Percentiles rank a stretch among this genome's conserved stretches.
Evolutionary conservation across 2,113 vertebrate species (phyloP).

Genomic region (Hyperopisus bebe): DNA sequence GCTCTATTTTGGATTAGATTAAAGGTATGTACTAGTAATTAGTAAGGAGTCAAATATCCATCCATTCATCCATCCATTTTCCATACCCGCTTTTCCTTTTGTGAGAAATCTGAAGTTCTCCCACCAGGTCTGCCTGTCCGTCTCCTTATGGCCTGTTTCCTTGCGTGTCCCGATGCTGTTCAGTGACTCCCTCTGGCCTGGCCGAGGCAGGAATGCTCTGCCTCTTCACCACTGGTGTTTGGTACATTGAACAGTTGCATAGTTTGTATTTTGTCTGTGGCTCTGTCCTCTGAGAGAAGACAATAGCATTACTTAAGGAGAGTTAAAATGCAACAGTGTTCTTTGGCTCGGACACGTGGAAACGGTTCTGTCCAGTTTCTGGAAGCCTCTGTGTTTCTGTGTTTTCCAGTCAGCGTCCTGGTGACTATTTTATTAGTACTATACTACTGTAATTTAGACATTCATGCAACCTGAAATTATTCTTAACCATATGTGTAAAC

Average conservation of each 20-base stretch:
- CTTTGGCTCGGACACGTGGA: not conserved
- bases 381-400: not conserved
- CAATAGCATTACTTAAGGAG: slow-evolving; percentile 21
- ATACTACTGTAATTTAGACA: slow-evolving; percentile 14
- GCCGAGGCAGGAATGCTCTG: not conserved
- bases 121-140: not conserved
- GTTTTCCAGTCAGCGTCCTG: not conserved
- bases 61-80: not conserved
- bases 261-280: slow-evolving; percentile 21
- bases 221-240: slow-evolving; percentile 12
- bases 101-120: not conserved
- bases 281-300: not conserved
- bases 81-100: not conserved
- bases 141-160: not conserved
- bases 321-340: not conserved
- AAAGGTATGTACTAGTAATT: not conserved
- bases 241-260: not conserved
- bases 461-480: slow-evolving; percentile 22
- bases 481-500: not conserved
- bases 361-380: not conserved
- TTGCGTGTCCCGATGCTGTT: not conserved
- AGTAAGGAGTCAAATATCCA: not conserved
- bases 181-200: not conserved
- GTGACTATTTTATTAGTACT: slow-evolving; percentile 31
- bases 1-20: not conserved